Conservation (phyloP, 2,797 vertebrate genomes). For the Peromyscus aztecus region DNA sequence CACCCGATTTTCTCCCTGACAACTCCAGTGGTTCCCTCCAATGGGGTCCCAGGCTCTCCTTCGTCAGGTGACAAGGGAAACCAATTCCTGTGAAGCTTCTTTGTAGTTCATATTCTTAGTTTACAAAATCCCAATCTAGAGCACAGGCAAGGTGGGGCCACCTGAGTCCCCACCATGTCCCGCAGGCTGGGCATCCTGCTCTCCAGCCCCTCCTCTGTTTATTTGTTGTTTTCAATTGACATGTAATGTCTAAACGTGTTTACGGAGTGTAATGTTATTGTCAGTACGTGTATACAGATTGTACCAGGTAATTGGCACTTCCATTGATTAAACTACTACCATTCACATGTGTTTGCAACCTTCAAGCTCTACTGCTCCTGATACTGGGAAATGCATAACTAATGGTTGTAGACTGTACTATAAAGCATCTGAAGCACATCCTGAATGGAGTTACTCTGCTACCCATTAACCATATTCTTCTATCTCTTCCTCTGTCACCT, state of each 20-base stretch:
- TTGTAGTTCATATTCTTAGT: background rate
- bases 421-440: background rate
- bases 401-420: background rate
- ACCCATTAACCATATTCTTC: background rate
- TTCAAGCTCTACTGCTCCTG: background rate
- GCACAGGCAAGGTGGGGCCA: background rate
- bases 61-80: background rate
- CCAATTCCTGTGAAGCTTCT: background rate
- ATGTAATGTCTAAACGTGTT: background rate
- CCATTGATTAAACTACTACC: background rate
- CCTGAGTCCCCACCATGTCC: too few species aligned
- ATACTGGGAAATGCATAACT: background rate
- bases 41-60: background rate
- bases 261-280: background rate
- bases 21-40: background rate
- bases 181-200: rapidly evolving
- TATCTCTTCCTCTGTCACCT: too few species aligned
- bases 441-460: too few species aligned
- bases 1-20: background rate
- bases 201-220: background rate
- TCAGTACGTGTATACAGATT: background rate
- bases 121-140: background rate
- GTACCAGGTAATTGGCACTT: background rate
- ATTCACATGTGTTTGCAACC: background rate
- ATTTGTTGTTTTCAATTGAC: background rate